phyloP scores from a whole-genome alignment of 2,113 vertebrate species.

The Marmota monax region DNA sequence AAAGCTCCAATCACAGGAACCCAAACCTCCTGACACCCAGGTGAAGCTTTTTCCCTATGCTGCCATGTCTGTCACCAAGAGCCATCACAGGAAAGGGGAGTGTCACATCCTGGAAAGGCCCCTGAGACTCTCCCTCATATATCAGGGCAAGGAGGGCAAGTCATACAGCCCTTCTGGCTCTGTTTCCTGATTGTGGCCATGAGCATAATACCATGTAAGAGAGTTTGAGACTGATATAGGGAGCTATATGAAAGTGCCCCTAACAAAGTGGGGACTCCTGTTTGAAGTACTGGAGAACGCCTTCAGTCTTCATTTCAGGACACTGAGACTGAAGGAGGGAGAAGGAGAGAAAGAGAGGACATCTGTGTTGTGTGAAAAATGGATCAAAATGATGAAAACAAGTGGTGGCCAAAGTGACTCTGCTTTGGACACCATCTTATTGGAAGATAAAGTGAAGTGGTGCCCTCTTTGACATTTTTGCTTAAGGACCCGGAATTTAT shows the following conservation, averaged over 20 bases:
- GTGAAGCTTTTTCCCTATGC: neutral
- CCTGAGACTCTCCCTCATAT: neutral
- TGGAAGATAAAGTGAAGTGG: neutral
- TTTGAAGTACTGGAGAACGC: neutral
- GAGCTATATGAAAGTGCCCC: neutral
- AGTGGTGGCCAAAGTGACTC: neutral
- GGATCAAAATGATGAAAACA: neutral
- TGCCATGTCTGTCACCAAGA: neutral
- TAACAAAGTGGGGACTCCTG: neutral
- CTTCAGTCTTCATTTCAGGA: neutral
- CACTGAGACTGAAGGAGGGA: neutral
- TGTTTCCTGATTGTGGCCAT: neutral
- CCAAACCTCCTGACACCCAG: neutral
- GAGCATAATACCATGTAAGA: fast-evolving
- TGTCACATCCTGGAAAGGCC: neutral
- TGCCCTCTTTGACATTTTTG: neutral
- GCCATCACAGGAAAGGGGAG: neutral
- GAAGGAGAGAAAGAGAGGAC: neutral
- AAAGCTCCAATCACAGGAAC: neutral
- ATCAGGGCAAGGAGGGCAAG: neutral
- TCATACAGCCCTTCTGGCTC: no score
- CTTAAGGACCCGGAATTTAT: neutral
- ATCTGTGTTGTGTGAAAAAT: neutral
- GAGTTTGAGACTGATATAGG: neutral
- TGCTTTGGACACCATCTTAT: neutral